Evolutionary conservation across 2,797 vertebrate genomes (phyloP).

Genomic region (Argentina silus): DNA sequence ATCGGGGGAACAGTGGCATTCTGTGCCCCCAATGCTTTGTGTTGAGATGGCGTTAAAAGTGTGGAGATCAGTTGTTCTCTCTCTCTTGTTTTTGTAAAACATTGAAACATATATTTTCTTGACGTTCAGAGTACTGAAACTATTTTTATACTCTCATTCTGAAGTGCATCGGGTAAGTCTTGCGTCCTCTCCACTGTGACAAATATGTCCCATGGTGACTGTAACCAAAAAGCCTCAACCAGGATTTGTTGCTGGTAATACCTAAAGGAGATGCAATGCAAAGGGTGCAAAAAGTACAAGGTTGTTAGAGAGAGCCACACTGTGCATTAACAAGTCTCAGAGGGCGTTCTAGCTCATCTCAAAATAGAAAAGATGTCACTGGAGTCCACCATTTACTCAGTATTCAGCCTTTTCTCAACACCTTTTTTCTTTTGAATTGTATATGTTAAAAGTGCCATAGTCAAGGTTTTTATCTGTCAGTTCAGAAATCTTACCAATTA

Average conservation of each 20-base stretch:
- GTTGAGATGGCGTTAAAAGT: slow-evolving; percentile 37
- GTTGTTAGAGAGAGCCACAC: slow-evolving; percentile 19
- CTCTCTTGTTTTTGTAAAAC: slow-evolving; percentile 38
- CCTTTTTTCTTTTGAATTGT: not conserved
- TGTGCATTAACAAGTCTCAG: slow-evolving; percentile 30
- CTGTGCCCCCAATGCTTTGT: slow-evolving; percentile 16
- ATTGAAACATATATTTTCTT: slow-evolving; percentile 30
- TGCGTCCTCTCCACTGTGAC: slow-evolving; percentile 26
- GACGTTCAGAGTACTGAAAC: slow-evolving; percentile 1
- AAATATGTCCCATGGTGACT: slow-evolving; percentile 39
- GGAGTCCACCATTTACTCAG: not conserved
- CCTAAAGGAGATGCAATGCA: slow-evolving; percentile 29
- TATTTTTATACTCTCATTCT: slow-evolving; percentile 20
- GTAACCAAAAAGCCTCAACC: slow-evolving; percentile 20
- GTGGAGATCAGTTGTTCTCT: slow-evolving; percentile 46
- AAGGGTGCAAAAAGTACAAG: slow-evolving; percentile 30
- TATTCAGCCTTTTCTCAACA: not conserved
- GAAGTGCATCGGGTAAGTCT: slow-evolving; percentile 33
- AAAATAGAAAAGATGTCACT: slow-evolving; percentile 30
- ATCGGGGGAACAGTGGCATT: slow-evolving; percentile 35
- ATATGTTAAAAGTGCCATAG: not conserved
- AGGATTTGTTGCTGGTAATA: slow-evolving; percentile 36
- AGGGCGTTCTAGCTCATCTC: slow-evolving; percentile 34
- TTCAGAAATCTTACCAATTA: not conserved
- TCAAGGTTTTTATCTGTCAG: not conserved